Conservation (phyloP, 2,797 vertebrate genomes). For the Macrochelys suwanniensis region DNA sequence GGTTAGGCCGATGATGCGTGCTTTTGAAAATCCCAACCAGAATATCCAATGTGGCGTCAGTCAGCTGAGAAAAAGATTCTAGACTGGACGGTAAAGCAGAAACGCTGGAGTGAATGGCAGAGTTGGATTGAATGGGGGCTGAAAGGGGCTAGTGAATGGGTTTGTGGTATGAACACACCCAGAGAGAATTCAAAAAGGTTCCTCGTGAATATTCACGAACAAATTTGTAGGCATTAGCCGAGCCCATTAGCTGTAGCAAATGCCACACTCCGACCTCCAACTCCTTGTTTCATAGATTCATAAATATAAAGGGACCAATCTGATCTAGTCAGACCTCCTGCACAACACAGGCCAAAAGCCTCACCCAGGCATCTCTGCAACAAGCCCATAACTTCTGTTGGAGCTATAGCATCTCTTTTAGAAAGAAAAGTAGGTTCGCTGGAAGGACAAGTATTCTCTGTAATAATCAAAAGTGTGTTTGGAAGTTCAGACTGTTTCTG, state of each 20-base stretch:
- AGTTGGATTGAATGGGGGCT: background rate
- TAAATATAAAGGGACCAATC: background rate
- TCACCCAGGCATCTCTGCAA: background rate
- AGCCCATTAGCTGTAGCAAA: background rate
- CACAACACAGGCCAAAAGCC: background rate
- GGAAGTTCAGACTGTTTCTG: background rate
- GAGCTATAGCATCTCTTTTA: background rate
- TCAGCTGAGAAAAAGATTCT: background rate
- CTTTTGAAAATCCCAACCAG: background rate
- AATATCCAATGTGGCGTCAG: background rate
- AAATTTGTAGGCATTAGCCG: background rate
- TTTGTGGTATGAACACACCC: background rate
- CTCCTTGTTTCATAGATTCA: background rate
- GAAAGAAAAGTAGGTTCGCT: background rate
- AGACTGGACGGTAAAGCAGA: background rate
- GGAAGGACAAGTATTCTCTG: background rate
- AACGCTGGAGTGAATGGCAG: background rate
- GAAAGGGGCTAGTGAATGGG: rapidly evolving
- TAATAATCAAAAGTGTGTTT: background rate
- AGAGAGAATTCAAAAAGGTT: background rate
- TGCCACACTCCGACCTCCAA: background rate
- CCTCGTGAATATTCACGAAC: background rate
- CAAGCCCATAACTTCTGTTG: background rate
- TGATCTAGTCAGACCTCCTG: background rate
- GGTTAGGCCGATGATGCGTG: too few relatives aligned